Evolutionary conservation across 2,797 vertebrate species (phyloP).

Genomic region (Alcedo atthis): DNA sequence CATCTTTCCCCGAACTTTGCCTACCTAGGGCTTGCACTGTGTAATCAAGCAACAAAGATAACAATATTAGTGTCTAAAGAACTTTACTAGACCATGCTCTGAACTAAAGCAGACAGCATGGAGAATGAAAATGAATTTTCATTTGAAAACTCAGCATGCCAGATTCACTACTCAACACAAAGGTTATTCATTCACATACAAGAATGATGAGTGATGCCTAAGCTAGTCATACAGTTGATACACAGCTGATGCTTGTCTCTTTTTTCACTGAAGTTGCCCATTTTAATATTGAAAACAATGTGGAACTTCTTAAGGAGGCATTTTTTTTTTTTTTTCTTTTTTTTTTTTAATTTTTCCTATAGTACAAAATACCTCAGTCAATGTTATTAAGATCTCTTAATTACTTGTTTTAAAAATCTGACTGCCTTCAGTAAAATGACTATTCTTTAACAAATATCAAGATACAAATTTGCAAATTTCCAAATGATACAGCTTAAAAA

Average conservation of each 20-base stretch:
- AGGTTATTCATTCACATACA: slow-evolving; percentile 37
- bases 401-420: not conserved
- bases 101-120: slow-evolving; percentile 68
- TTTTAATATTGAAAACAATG: not conserved
- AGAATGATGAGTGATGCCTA: slow-evolving; percentile 37
- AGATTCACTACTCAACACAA: slow-evolving; percentile 44
- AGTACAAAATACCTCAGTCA: slow-evolving; percentile 26
- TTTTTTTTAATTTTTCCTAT: not conserved
- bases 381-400: not conserved
- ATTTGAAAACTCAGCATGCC: slow-evolving; percentile 73
- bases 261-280: slow-evolving; percentile 31
- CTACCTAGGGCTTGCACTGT: slow-evolving; percentile 88
- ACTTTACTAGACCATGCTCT: slow-evolving; percentile 59
- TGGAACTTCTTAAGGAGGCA: not conserved
- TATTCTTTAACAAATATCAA: not conserved
- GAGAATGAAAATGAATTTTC: slow-evolving; percentile 68
- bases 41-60: slow-evolving; percentile 88
- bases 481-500: not conserved
- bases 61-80: slow-evolving; percentile 71
- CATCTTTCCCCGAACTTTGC: slow-evolving; percentile 81
- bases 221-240: slow-evolving; percentile 47
- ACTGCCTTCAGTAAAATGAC: not conserved
- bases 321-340: not conserved
- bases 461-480: not conserved
- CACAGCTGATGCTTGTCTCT: slow-evolving; percentile 28